Conservation (phyloP, 2,888 invertebrate genomes). For the Pseudanteris insignis region DNA sequence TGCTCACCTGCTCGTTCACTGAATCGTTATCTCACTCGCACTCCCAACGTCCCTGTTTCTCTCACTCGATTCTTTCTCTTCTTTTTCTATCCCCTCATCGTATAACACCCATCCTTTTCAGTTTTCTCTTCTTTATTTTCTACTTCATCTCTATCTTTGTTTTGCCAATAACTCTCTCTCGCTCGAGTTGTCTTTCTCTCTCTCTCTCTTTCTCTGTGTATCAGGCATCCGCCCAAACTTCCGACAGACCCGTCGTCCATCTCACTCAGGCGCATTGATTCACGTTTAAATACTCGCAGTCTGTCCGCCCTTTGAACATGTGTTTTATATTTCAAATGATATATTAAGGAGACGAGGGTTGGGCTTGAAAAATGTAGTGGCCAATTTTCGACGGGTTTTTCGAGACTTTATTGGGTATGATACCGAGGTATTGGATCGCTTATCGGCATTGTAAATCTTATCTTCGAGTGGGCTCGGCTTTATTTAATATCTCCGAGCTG, state of each 20-base stretch:
- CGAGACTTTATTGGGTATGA: constrained; percentile 15
- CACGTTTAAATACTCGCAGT: no score
- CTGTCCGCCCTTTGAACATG: constrained; percentile 7
- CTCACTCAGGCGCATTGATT: no score
- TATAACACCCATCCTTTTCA: no score
- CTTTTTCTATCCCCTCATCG: not conserved
- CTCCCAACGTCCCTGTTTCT: not conserved
- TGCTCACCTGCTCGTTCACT: constrained; percentile 1
- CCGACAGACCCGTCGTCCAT: no score
- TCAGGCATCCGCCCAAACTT: no score
- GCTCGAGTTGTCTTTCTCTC: not conserved
- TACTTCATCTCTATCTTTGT: no score
- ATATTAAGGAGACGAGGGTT: constrained; percentile 27
- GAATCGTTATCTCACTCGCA: not conserved
- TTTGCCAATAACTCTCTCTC: not conserved
- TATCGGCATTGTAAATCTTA: constrained; percentile 32
- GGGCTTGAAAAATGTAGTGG: constrained; percentile 31
- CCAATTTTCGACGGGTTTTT: constrained; percentile 35
- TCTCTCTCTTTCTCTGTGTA: not conserved
- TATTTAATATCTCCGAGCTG: constrained; percentile 20
- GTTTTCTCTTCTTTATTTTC: no score
- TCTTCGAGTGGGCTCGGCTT: constrained; percentile 19
- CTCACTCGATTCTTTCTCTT: not conserved
- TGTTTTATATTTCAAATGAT: constrained; percentile 32
- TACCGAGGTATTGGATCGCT: constrained; percentile 18